Evolutionary conservation across 2,797 vertebrate genomes (phyloP), one percentile per base, ranked within the genome.

Genomic region (Hippopotamyrus pictus): DNA sequence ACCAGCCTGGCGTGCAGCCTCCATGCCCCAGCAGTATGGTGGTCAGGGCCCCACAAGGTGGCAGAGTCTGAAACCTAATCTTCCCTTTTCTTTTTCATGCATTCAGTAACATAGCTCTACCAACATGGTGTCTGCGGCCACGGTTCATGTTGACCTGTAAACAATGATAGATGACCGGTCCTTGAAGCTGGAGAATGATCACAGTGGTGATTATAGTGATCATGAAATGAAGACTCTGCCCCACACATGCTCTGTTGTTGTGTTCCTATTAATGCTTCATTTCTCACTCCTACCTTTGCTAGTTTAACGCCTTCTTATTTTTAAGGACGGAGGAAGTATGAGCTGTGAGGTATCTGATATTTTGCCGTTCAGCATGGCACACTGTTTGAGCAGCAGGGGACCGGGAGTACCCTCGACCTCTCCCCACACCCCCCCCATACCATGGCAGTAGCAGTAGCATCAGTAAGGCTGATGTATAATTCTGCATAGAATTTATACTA

Each of bases 361-460:
- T 3, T 84, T 88, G 93, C 94, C 93, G 92, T 94, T 94, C 94
- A 93, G 89, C 90, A 86, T 88, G 88, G 90, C 91, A 92, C 91
- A 91, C 90, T 91, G 92, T 91, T 90, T 33, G 50, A 91, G 92
- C 92, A 91, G 90, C 89, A 69, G 90, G 89, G 92, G 90, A 9
- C 0, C 1, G 8, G 87, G 2, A 48, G 1, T 93, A 91, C 87
- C 88, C 90, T 84, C 85, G 91, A 89, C 91, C 90, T 87, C 5
- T 51, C 48, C 48, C 29, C 25, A 33, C 3, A 33, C 12, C 46
- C 37, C 46, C 37, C 6, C 25, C 29, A 69, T 33, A 33, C 11
- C 65, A 14, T 69, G 65, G 33, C 11, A 33, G 65, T 65, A 65
- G 62, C 62, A 65, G 25, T 69, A 41, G 65, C 11, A 0, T 69